Conservation (phyloP, 2,888 invertebrate genomes). For the Xestoiulus laeticollis region DNA sequence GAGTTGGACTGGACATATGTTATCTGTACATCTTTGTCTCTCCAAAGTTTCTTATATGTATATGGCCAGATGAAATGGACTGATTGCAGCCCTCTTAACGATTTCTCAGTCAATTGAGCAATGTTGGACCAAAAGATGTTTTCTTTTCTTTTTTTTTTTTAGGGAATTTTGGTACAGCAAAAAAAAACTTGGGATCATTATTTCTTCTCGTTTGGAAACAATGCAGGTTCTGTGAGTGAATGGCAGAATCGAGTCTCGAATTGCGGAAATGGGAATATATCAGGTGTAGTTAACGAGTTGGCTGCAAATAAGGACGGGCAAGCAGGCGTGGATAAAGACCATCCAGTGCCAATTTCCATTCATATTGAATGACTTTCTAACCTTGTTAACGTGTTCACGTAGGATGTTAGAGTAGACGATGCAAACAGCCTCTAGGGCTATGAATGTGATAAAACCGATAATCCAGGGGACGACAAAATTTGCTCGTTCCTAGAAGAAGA, state of each 20-base stretch:
- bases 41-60: neutral
- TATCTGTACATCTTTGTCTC: neutral
- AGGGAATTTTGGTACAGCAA: neutral
- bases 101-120: neutral
- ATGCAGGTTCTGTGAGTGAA: neutral
- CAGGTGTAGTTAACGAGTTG: neutral
- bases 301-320: neutral
- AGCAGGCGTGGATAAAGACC: constrained; percentile 11
- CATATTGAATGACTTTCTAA: constrained; percentile 63
- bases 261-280: constrained; percentile 27
- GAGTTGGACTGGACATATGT: neutral
- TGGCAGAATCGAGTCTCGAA: neutral
- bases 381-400: constrained; percentile 83
- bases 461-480: constrained; percentile 81
- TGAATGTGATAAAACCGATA: constrained; percentile 80
- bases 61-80: neutral
- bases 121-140: neutral
- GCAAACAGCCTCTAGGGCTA: constrained; percentile 81
- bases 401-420: constrained; percentile 84
- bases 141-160: neutral
- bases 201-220: constrained; percentile 4
- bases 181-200: neutral
- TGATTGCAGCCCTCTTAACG: neutral
- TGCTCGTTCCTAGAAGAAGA: constrained; percentile 72
- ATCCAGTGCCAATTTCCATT: constrained; percentile 4